Evolutionary conservation across 2,797 vertebrate species (phyloP).

Genomic region (Pterois miles): DNA sequence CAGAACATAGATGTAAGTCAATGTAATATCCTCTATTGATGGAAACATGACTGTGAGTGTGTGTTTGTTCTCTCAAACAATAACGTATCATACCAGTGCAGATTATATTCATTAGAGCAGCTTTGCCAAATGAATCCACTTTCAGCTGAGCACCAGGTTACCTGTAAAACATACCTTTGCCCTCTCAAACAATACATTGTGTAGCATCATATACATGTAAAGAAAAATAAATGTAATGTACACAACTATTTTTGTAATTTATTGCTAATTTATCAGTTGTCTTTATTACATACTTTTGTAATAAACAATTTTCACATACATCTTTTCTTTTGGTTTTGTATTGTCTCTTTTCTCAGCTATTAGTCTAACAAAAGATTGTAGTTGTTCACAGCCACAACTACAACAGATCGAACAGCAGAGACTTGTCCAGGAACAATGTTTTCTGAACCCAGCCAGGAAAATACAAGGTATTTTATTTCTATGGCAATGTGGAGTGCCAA

Average conservation of each 20-base stretch:
- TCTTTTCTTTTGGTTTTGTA: not conserved
- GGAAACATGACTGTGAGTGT: not conserved
- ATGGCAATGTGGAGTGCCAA: not conserved
- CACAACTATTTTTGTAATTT: not conserved
- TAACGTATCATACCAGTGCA: not conserved
- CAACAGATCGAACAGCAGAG: not conserved
- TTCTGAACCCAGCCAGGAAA: conserved; percentile 6
- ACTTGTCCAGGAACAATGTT: not conserved
- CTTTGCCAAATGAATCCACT: not conserved
- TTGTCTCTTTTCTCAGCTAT: conserved; percentile 2
- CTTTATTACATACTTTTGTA: conserved; percentile 19
- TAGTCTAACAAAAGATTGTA: not conserved
- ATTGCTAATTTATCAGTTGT: not conserved
- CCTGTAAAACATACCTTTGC: not conserved
- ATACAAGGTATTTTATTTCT: conserved; percentile 18
- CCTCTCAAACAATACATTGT: not conserved
- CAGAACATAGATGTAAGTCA: no score
- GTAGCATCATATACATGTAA: not conserved
- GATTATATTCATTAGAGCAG: not conserved
- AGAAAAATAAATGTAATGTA: conserved; percentile 12
- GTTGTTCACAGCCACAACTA: not conserved
- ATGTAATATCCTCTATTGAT: no score
- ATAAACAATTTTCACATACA: conserved; percentile 24
- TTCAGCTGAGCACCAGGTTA: not conserved
- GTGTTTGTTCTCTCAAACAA: not conserved